phyloP scores from a whole-genome alignment of 2,888 invertebrate genomes.

The Myopa tessellatipennis region DNA sequence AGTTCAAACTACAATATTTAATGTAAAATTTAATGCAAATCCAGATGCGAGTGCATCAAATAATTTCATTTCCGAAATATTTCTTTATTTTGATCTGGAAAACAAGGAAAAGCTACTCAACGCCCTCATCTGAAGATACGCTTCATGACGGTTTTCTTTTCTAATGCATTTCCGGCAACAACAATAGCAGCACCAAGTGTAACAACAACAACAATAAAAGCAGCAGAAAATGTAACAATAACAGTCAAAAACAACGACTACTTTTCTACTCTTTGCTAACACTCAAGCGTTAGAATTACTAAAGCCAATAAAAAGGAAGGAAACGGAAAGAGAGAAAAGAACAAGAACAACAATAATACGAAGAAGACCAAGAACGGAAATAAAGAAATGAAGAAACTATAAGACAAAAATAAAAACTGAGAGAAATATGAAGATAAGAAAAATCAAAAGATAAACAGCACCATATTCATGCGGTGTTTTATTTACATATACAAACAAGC shows the following conservation, averaged over 20 bases:
- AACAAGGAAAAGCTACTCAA: conserved; percentile 32
- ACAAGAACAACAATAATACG: not conserved
- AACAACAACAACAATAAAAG: not conserved
- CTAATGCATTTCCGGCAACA: conserved; percentile 33
- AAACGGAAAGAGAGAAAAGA: not conserved
- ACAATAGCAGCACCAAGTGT: not conserved
- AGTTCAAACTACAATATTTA: too few species aligned
- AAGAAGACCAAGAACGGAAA: not conserved
- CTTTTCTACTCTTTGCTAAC: too few species aligned
- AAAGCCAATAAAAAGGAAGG: not conserved
- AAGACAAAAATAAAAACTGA: not conserved
- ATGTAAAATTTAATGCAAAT: too few species aligned
- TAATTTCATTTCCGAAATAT: too few species aligned
- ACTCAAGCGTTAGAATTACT: too few species aligned
- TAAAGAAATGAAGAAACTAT: not conserved
- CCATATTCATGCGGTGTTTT: conserved; percentile 38
- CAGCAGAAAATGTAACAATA: not conserved
- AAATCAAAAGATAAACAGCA: conserved; percentile 31
- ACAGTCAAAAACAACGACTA: too few species aligned
- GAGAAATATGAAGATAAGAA: not conserved
- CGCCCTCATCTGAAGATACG: conserved; percentile 22
- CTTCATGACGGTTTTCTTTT: conserved; percentile 27
- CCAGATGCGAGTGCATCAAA: too few species aligned
- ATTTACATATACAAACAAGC: conserved; percentile 22
- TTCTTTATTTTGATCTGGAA: not conserved